A percentile compares a stretch with the other conserved stretches of the same genome.
phyloP scores from a whole-genome alignment of 2,888 invertebrate species.

The Polyommatus iphigenia region DNA sequence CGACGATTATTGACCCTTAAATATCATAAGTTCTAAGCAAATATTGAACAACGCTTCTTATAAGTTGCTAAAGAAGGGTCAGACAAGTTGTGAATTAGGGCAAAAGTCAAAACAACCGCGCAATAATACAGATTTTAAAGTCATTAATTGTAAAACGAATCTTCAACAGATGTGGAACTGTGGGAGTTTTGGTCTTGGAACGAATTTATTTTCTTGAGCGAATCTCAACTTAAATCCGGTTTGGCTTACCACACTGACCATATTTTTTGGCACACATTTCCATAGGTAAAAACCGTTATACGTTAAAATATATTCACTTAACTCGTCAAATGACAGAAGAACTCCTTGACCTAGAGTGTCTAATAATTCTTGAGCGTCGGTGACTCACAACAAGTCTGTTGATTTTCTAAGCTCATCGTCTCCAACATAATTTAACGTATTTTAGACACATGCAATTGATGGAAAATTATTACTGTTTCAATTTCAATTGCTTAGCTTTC shows the following conservation, averaged over 20 bases:
- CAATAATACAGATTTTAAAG: neutral
- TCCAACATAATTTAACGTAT: neutral
- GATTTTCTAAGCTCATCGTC: neutral
- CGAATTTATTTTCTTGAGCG: neutral
- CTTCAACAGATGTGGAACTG: neutral
- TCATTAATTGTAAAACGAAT: neutral
- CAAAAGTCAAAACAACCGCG: neutral
- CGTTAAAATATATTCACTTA: neutral
- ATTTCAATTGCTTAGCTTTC: neutral
- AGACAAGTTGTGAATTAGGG: neutral
- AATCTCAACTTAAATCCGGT: neutral
- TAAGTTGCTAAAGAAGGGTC: neutral
- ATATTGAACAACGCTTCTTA: neutral
- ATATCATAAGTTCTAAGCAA: slow-evolving; percentile 22
- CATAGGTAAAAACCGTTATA: neutral
- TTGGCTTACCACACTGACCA: neutral
- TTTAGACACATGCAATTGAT: neutral
- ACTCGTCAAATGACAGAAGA: neutral
- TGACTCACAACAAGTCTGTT: neutral
- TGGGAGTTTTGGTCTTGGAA: neutral
- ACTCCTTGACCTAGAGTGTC: slow-evolving; percentile 18
- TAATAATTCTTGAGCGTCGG: neutral
- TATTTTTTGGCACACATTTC: neutral
- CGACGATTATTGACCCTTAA: slow-evolving; percentile 47
- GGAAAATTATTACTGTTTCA: neutral